A percentile compares a stretch with the other conserved stretches of the same genome.
phyloP scores from a whole-genome alignment of 2,113 vertebrate species.

The Onychorhynchus coronatus region DNA sequence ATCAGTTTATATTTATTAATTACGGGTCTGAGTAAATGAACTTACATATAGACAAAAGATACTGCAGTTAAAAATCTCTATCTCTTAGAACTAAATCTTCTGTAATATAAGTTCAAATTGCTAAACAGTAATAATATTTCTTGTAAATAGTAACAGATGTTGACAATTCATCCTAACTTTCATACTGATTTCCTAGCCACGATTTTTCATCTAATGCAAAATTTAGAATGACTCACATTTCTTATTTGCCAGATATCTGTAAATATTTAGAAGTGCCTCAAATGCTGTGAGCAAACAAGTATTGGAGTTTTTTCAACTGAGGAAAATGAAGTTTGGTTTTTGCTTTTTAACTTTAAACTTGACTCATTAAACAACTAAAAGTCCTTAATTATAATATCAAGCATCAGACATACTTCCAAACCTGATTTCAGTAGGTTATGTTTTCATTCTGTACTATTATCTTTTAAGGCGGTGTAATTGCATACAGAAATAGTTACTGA shows the following conservation, averaged over 20 bases:
- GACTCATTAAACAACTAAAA: not conserved
- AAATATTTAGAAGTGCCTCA: not conserved
- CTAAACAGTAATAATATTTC: not conserved
- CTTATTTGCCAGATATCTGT: not conserved
- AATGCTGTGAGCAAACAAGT: not conserved
- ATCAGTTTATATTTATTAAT: not conserved
- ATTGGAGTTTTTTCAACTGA: not conserved
- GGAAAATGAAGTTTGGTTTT: not conserved
- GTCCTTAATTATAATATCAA: not conserved
- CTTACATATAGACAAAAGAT: not conserved
- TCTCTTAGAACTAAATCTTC: not conserved
- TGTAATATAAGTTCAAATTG: not conserved
- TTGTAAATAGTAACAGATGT: not conserved
- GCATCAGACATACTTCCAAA: not conserved
- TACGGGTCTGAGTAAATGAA: not conserved
- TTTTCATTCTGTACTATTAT: not conserved
- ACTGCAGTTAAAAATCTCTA: not conserved
- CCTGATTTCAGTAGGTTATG: not conserved
- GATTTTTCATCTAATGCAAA: not conserved
- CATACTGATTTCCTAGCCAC: not conserved
- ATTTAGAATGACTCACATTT: not conserved
- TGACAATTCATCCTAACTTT: not conserved
- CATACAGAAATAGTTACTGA: not conserved
- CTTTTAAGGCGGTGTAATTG: not conserved
- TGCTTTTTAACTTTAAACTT: not conserved